A percentile compares a stretch with the other conserved stretches of the same genome.
Conservation (phyloP, 2,888 invertebrate species). For the Drosophila buzzatii region DNA sequence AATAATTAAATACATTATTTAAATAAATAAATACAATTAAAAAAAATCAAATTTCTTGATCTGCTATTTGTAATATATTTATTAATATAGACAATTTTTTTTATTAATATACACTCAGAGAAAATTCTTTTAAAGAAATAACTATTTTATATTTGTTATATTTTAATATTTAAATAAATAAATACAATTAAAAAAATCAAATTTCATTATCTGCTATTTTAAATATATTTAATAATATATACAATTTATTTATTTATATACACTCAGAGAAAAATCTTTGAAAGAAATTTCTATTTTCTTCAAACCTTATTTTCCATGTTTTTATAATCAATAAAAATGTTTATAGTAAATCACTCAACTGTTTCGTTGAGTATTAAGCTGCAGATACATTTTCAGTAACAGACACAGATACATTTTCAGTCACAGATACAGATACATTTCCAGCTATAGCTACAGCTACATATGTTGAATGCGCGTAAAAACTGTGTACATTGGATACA, state of each 20-base stretch:
- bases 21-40: too few species aligned
- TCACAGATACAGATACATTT: conserved; percentile 8
- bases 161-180: too few species aligned
- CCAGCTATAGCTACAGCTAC: conserved; percentile 6
- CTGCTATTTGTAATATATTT: too few species aligned
- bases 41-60: too few species aligned
- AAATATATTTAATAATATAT: too few species aligned
- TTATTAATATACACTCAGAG: too few species aligned
- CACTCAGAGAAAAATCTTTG: not conserved
- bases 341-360: not conserved
- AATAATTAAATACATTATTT: too few species aligned
- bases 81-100: too few species aligned
- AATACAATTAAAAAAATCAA: too few species aligned
- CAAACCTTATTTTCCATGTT: not conserved
- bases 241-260: not conserved
- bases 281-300: not conserved
- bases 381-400: conserved; percentile 7
- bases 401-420: conserved; percentile 8
- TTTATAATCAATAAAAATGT: not conserved
- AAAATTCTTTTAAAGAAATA: too few species aligned
- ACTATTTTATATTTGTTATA: too few species aligned
- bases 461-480: conserved; percentile 36
- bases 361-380: not conserved
- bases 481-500: conserved; percentile 57
- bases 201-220: too few species aligned